A percentile compares a stretch with the other conserved stretches of the same genome.
Evolutionary conservation across 2,888 invertebrate species (phyloP).

Genomic region (Molorchus minor): DNA sequence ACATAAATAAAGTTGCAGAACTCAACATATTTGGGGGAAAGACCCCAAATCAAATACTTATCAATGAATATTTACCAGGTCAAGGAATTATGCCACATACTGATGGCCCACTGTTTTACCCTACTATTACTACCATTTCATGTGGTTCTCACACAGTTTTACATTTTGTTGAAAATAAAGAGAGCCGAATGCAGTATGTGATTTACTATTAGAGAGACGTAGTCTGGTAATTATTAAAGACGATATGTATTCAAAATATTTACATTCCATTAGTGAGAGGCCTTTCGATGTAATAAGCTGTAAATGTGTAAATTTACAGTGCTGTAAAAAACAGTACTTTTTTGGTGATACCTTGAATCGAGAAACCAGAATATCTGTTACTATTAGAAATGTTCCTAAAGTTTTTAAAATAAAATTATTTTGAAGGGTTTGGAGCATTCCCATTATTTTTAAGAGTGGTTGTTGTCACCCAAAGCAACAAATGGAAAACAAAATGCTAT

Average conservation of each 20-base stretch:
- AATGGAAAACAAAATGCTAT: too few species aligned
- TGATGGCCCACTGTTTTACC: slow-evolving; percentile 94
- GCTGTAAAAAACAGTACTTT: slow-evolving; percentile 68
- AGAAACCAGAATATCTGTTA: slow-evolving; percentile 84
- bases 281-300: slow-evolving; percentile 71
- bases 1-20: slow-evolving; percentile 74
- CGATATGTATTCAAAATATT: slow-evolving; percentile 81
- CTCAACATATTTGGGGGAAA: slow-evolving; percentile 76
- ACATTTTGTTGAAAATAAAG: slow-evolving; percentile 75
- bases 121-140: slow-evolving; percentile 91
- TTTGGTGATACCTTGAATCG: slow-evolving; percentile 69
- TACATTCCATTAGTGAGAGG: slow-evolving; percentile 87
- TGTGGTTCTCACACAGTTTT: slow-evolving; percentile 92
- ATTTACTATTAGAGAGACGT: slow-evolving; percentile 84
- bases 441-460: too few species aligned
- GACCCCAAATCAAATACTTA: slow-evolving; percentile 89
- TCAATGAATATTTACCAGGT: slow-evolving; percentile 92
- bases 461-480: too few species aligned
- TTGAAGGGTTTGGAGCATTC: too few species aligned
- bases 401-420: slow-evolving; percentile 74
- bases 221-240: slow-evolving; percentile 88
- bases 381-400: slow-evolving; percentile 93
- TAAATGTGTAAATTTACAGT: slow-evolving; percentile 71
- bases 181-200: slow-evolving; percentile 67
- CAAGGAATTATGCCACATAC: slow-evolving; percentile 98